Evolutionary conservation across 2,113 vertebrate genomes (phyloP).

Genomic region (Pitta sordida): DNA sequence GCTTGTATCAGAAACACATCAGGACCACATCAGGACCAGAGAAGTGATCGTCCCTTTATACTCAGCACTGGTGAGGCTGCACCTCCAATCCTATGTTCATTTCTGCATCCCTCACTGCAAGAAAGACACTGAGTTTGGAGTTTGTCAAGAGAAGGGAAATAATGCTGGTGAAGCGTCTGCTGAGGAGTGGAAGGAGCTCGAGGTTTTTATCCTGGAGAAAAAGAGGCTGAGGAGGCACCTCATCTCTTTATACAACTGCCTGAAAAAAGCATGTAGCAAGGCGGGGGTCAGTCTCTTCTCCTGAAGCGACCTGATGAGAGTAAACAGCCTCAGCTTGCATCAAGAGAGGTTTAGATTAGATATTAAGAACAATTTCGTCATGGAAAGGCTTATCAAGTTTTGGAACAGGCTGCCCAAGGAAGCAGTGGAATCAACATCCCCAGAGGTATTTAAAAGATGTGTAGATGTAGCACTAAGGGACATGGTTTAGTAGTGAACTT

Average conservation of each 20-base stretch:
- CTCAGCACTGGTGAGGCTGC: neutral
- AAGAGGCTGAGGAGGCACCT: neutral
- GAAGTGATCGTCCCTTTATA: too few species aligned
- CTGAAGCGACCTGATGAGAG: neutral
- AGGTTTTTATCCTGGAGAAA: neutral
- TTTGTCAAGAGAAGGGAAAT: accelerated
- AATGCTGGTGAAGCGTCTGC: neutral
- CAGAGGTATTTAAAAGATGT: neutral
- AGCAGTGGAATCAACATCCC: too few species aligned
- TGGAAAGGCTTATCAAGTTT: neutral
- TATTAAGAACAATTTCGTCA: neutral
- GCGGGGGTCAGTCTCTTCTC: neutral
- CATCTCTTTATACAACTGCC: neutral
- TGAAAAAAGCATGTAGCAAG: neutral
- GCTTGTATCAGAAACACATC: too few species aligned
- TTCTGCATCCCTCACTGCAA: neutral
- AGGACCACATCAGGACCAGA: neutral
- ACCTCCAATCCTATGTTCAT: neutral
- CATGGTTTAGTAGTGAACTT: neutral
- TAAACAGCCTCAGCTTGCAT: neutral
- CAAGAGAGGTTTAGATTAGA: neutral
- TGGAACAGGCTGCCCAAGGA: neutral
- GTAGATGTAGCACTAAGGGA: neutral
- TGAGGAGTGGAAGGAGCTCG: neutral
- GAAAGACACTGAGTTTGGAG: neutral